These are phyloP conservation scores for Epizoanthus ramosus DNA, from an alignment of 92 coral and sea anemone genomes.

Conservation along the genomic window DNA sequence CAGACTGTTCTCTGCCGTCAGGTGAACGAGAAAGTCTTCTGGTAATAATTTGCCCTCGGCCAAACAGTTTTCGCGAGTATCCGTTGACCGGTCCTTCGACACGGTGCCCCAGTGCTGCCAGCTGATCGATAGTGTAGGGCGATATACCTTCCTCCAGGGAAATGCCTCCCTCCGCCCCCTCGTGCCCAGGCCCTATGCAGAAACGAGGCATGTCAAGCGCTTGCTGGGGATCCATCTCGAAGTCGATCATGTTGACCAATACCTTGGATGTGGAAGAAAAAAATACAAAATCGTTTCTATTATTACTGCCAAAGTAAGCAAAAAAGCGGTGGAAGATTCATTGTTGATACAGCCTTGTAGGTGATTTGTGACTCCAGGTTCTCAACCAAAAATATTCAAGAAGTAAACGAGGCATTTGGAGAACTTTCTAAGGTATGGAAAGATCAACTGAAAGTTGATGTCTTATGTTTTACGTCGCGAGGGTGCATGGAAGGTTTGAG, in stretches of 20 bases:
- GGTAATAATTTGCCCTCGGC: conserved; percentile 88
- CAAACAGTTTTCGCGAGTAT: conserved; percentile 68
- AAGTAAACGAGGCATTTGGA: too few relatives aligned
- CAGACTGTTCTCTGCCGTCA: conserved; percentile 61
- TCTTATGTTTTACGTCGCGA: too few relatives aligned
- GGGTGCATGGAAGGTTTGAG: too few relatives aligned
- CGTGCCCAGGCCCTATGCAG: conserved; percentile 52
- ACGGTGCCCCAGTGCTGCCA: conserved; percentile 75
- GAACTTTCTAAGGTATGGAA: too few relatives aligned
- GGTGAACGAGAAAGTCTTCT: conserved; percentile 52
- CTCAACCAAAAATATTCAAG: too few relatives aligned
- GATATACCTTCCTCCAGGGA: conserved; percentile 87
- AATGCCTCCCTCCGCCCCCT: conserved; percentile 50
- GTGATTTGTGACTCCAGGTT: too few relatives aligned
- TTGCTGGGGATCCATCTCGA: conserved; percentile 96
- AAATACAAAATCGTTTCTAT: not conserved
- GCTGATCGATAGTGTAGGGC: conserved; percentile 43
- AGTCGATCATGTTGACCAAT: conserved; percentile 91
- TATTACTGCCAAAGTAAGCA: not conserved
- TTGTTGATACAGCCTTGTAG: too few relatives aligned
- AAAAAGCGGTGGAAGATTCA: too few relatives aligned
- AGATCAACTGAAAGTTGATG: too few relatives aligned
- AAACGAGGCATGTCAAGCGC: conserved; percentile 94
- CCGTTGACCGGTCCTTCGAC: conserved; percentile 72
- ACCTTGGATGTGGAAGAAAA: conserved; percentile 58